A percentile compares a stretch with the other conserved stretches of the same genome.
Conservation (phyloP, 2,888 invertebrate species). For the Gonocerus acuteangulatus region DNA sequence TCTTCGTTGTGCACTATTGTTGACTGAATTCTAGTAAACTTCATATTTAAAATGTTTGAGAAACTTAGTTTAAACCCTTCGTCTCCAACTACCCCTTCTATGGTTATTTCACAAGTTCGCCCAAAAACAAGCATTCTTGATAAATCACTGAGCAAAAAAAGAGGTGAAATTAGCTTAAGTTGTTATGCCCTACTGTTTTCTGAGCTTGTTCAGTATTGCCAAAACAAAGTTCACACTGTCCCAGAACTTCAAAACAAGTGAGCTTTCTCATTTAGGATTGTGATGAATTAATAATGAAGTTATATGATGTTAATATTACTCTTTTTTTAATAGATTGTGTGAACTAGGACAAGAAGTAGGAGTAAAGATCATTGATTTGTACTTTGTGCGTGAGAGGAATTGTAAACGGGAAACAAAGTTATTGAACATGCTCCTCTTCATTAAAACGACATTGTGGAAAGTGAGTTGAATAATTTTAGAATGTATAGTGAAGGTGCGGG, state of each 20-base stretch:
- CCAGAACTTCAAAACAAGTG: slow-evolving; percentile 92
- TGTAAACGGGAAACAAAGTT: slow-evolving; percentile 92
- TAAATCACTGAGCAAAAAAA: slow-evolving; percentile 84
- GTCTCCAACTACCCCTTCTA: slow-evolving; percentile 28
- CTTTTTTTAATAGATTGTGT: slow-evolving; percentile 64
- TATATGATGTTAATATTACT: no score
- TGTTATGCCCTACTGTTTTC: slow-evolving; percentile 93
- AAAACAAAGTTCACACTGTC: slow-evolving; percentile 88
- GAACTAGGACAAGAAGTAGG: slow-evolving; percentile 95
- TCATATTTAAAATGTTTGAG: slow-evolving; percentile 14
- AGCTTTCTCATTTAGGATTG: not conserved
- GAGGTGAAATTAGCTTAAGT: slow-evolving; percentile 83
- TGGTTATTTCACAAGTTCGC: slow-evolving; percentile 45
- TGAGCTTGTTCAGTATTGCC: slow-evolving; percentile 96
- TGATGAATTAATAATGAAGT: not conserved
- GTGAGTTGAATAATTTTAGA: slow-evolving; percentile 50
- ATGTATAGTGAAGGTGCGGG: no score
- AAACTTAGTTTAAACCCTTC: slow-evolving; percentile 27
- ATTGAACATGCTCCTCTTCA: slow-evolving; percentile 86
- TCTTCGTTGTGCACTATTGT: no score
- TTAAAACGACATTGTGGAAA: slow-evolving; percentile 96
- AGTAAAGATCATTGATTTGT: slow-evolving; percentile 81
- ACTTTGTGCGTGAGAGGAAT: slow-evolving; percentile 87
- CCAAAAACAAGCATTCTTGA: slow-evolving; percentile 76
- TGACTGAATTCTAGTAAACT: no score